Evolutionary conservation across 1,140 invertebrate genomes (phyloP), one percentile per base, ranked within the genome.

Genomic region (Zaprionus davidi): DNA sequence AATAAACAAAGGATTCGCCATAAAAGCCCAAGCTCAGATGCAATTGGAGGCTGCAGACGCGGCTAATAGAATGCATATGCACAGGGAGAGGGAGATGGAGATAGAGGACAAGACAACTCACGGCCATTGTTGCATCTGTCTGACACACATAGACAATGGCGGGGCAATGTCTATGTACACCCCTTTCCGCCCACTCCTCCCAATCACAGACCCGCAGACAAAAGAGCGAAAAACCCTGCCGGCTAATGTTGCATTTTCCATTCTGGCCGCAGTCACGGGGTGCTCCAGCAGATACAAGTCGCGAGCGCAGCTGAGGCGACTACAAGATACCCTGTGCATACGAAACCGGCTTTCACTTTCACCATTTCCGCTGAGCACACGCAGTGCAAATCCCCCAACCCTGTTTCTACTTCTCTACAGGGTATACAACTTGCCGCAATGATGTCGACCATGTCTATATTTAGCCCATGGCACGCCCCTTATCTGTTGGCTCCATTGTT

Each of bases 191-290:
- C 6, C n/a, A n/a, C 15, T 7, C 6, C 2, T n/a, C 31, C 46
- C 20, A 49, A 59, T 13, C 79, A 56, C 24, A 51, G 41, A 67
- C 34, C 69, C 46, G 46, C 7, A 51, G 46, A 51, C 46, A 86
- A 88, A 59, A 36, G 66, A 70, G 58, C 34, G 64, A 71, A 71
- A 78, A 77, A 46, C 58, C 57, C 83, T 44, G 58, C 11, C 55
- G 74, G 84, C 74, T 88, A 88, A 87, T 88, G 81, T 81, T 88
- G 81, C 78, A 83, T 71, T 82, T 75, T 87, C 70, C 62, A 76
- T 70, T 53, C 20, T 58, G 12, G 26, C 26, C 26, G 20, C 46
- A 59, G 56, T 38, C 57, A 34, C 38, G 58, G 41, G 5, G 5
- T 38, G 58, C 56, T 49, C 20, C 38, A 44, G 0, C 13, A 41